A percentile compares a stretch with the other conserved stretches of the same genome.
These are phyloP conservation scores for Cheilosia pagana DNA, from an alignment of 2,888 invertebrate genomes.

Conservation along the genomic window DNA sequence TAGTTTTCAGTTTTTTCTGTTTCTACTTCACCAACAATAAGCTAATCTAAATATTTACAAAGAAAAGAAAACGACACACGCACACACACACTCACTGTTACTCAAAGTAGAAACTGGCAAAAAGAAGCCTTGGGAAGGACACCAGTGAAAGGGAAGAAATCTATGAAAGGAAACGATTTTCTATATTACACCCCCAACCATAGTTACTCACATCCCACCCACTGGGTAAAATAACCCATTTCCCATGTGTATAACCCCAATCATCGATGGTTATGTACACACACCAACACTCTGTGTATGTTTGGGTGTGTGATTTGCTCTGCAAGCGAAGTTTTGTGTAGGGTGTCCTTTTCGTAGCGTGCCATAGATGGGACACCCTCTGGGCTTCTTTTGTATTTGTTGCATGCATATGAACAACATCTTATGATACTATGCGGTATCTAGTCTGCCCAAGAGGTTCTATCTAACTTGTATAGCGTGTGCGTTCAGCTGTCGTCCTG, in stretches of 20 bases:
- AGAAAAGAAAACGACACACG: background rate
- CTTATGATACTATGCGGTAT: background rate
- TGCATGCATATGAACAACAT: conserved; percentile 43
- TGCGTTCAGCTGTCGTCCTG: conserved; percentile 8
- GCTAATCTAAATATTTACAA: conserved; percentile 45
- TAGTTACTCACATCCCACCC: background rate
- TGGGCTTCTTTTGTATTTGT: conserved; percentile 21
- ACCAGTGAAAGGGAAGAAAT: background rate
- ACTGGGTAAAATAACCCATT: background rate
- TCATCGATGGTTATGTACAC: conserved; percentile 53
- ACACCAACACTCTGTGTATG: background rate
- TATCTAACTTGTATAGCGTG: background rate
- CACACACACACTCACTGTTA: background rate
- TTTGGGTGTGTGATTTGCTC: background rate
- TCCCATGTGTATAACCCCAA: conserved; percentile 30
- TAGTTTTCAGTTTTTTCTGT: conserved; percentile 12
- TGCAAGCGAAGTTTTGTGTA: conserved; percentile 37
- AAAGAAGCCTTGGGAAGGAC: conserved; percentile 4
- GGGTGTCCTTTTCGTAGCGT: conserved; percentile 15
- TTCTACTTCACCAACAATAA: conserved; percentile 27
- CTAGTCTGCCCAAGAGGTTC: conserved; percentile 5
- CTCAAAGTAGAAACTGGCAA: background rate
- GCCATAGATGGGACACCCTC: conserved; percentile 30
- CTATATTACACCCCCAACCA: background rate
- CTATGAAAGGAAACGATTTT: conserved; percentile 36